Evolutionary conservation across 2,888 invertebrate species (phyloP).

Genomic region (Horisme vitalbata): DNA sequence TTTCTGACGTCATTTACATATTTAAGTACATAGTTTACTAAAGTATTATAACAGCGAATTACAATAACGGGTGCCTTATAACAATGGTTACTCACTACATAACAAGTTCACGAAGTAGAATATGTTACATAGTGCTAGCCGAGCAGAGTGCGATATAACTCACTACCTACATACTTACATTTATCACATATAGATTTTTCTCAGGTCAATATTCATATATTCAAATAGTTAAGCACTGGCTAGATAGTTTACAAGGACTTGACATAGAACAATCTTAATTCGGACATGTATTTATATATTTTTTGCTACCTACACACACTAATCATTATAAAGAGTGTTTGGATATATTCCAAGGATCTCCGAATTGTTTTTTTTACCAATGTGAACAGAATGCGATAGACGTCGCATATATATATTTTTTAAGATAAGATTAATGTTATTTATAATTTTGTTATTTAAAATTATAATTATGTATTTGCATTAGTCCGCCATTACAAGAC

Average conservation of each 20-base stretch:
- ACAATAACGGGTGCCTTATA: conserved; percentile 25
- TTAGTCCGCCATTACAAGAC: conserved; percentile 1
- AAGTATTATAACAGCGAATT: conserved; percentile 37
- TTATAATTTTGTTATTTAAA: too few species aligned
- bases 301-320: too few species aligned
- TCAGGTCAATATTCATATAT: conserved; percentile 4
- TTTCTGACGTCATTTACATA: conserved; percentile 40
- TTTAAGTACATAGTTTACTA: conserved; percentile 44
- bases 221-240: background rate
- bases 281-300: background rate
- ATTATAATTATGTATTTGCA: background rate
- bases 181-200: conserved; percentile 21
- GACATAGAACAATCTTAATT: background rate
- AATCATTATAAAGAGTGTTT: too few species aligned
- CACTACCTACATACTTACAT: conserved; percentile 8
- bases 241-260: background rate
- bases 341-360: too few species aligned
- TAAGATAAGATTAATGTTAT: too few species aligned
- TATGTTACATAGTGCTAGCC: conserved; percentile 26
- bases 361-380: too few species aligned
- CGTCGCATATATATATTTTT: background rate
- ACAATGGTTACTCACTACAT: conserved; percentile 25
- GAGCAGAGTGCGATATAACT: conserved; percentile 6
- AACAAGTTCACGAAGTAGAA: conserved; percentile 17
- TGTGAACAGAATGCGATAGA: too few species aligned